Conservation (phyloP, 2,797 vertebrate species). For the Pampus argenteus region DNA sequence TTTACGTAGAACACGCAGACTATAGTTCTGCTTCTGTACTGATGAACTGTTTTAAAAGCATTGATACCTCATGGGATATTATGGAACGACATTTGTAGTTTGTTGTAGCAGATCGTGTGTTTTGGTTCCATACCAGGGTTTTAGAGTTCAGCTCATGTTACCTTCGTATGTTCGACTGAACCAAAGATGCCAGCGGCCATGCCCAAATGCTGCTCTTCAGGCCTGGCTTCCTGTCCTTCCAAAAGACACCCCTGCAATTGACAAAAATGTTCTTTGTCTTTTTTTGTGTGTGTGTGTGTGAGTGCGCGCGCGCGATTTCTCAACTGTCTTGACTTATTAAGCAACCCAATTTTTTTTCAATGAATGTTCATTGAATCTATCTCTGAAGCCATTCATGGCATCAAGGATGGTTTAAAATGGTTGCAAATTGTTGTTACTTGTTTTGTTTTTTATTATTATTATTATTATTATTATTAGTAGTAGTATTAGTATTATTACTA, state of each 20-base stretch:
- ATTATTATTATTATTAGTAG: slow-evolving; percentile 63
- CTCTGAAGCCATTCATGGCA: slow-evolving; percentile 75
- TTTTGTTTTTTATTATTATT: slow-evolving; percentile 83
- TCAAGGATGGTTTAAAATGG: slow-evolving; percentile 81
- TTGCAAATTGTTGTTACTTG: slow-evolving; percentile 89
- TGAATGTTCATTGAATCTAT: slow-evolving; percentile 90
- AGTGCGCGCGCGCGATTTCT: too few species aligned
- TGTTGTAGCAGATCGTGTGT: slow-evolving; percentile 77
- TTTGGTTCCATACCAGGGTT: slow-evolving; percentile 81
- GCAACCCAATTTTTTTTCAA: slow-evolving; percentile 89
- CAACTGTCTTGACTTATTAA: slow-evolving; percentile 84
- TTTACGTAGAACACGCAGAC: slow-evolving; percentile 52
- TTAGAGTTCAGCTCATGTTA: slow-evolving; percentile 85
- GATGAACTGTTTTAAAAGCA: slow-evolving; percentile 71
- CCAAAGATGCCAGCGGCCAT: slow-evolving; percentile 99
- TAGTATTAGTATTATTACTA: slow-evolving; percentile 82
- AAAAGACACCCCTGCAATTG: slow-evolving; percentile 92
- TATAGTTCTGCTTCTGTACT: slow-evolving; percentile 59
- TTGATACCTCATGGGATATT: slow-evolving; percentile 78
- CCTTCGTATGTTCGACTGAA: slow-evolving; percentile 93
- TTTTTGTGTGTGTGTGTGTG: slow-evolving; percentile 69
- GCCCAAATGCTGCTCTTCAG: slow-evolving; percentile 98
- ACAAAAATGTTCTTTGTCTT: slow-evolving; percentile 85
- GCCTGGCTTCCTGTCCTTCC: slow-evolving; percentile 98
- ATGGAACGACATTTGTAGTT: slow-evolving; percentile 73